Conservation (phyloP, 2,797 vertebrate genomes). For the Hephaestus fuliginosus region DNA sequence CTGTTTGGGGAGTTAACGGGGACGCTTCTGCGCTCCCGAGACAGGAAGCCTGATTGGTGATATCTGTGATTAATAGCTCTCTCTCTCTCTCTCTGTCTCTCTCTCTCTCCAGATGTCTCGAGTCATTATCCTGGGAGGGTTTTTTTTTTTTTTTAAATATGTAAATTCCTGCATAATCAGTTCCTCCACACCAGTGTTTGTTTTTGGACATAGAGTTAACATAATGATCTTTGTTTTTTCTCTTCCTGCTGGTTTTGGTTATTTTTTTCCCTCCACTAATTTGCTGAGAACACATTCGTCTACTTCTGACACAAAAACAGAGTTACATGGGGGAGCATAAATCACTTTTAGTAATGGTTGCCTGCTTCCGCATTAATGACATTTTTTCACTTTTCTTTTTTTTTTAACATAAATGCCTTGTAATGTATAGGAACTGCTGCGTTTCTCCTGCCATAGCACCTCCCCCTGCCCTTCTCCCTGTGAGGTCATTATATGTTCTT, state of each 20-base stretch:
- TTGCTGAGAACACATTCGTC: constrained; percentile 36
- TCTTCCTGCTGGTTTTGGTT: constrained; percentile 20
- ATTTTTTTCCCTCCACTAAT: constrained; percentile 22
- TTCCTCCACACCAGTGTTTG: constrained; percentile 54
- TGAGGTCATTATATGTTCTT: constrained; percentile 43
- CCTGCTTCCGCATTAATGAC: constrained; percentile 46
- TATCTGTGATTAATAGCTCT: constrained; percentile 68
- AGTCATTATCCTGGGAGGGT: constrained; percentile 34
- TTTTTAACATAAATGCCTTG: constrained; percentile 31
- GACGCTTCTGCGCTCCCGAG: constrained; percentile 46
- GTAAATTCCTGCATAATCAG: constrained; percentile 66
- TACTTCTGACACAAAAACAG: constrained; percentile 24
- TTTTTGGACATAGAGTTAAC: constrained; percentile 39
- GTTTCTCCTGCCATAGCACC: constrained; percentile 16
- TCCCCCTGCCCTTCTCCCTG: neutral
- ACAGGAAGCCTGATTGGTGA: constrained; percentile 69
- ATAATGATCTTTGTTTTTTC: neutral
- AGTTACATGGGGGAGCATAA: constrained; percentile 41
- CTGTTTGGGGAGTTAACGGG: constrained; percentile 63
- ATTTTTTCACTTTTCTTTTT: constrained; percentile 24
- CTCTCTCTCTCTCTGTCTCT: constrained; percentile 13
- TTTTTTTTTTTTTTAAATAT: constrained; percentile 44
- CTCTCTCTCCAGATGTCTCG: constrained; percentile 52
- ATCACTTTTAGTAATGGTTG: constrained; percentile 58
- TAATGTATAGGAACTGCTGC: constrained; percentile 30